Evolutionary conservation across 2,797 vertebrate genomes (phyloP), one percentile per base, ranked within the genome.

Genomic region (Myotis vivesi): DNA sequence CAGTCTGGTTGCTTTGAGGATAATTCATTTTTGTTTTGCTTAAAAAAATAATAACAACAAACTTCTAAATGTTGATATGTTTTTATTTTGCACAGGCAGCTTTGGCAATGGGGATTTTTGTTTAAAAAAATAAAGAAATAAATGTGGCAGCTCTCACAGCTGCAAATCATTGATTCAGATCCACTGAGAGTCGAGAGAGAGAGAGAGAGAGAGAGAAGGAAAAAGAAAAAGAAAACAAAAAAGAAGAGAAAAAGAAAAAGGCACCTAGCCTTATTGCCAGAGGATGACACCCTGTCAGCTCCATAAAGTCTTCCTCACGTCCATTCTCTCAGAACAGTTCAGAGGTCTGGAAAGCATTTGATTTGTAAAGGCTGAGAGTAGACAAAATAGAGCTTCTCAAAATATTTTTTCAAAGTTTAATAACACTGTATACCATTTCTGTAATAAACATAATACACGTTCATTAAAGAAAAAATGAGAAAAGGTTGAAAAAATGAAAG

Each of bases 11-110:
- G 73, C 66, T 90, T 89, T 89, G 28, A 77, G 87, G 68, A 57
- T 69, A 93, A 80, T 90, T 95, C 85, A 59, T 87, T 96, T 96
- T 88, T 95, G 89, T 90, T 89, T 95, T 82, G 68, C 69, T 93
- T 94, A 12, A 76, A 95, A 91, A 92, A 95, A 94, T 41, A 90
- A 75, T 80, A 95, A 93, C 69, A 95, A 85, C 76, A 93, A 90
- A 81, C 88, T 92, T 85, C 76, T 90, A 69, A 89, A 77, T 93
- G 94, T 95, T 96, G 80, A 80, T 76, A 44, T 95, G 59, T 92
- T 96, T 97, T 95, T 57, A 20, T 95, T 95, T 95, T 88, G 57
- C 28, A 33, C 46, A 86, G 81, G 69, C 82, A 87, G 89, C 38
- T 87, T 92, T 69, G 94, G 76, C 79, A 73, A 73, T 84, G 86